Evolutionary conservation across 2,888 invertebrate species (phyloP).

Genomic region (Plagodis pulveraria): DNA sequence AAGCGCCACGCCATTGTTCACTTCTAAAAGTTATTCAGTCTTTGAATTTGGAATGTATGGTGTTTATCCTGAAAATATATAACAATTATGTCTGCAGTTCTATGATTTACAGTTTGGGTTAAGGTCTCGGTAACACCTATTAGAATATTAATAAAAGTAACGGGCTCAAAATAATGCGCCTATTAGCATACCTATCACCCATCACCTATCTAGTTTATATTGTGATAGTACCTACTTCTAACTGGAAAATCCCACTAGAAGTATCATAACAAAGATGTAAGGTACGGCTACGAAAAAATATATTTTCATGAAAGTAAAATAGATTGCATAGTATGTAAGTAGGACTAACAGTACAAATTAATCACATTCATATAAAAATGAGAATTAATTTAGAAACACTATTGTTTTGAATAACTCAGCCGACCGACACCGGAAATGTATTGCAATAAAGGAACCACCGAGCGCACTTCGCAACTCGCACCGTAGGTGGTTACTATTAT

Average conservation of each 20-base stretch:
- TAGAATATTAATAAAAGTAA: slow-evolving; percentile 13
- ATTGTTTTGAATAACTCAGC: slow-evolving; percentile 80
- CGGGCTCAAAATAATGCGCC: slow-evolving; percentile 5
- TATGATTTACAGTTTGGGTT: too few species aligned
- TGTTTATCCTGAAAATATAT: slow-evolving; percentile 54
- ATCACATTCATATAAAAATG: slow-evolving; percentile 40
- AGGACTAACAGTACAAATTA: slow-evolving; percentile 18
- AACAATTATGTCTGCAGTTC: too few species aligned
- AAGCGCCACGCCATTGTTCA: slow-evolving; percentile 95
- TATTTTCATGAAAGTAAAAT: too few species aligned
- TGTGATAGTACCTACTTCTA: slow-evolving; percentile 1
- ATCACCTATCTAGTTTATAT: too few species aligned
- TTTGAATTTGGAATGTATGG: slow-evolving; percentile 76
- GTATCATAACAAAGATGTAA: background rate
- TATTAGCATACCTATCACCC: slow-evolving; percentile 13
- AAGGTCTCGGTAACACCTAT: slow-evolving; percentile 1
- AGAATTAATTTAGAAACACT: slow-evolving; percentile 58
- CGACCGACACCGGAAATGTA: slow-evolving; percentile 74
- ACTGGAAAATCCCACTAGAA: slow-evolving; percentile 15
- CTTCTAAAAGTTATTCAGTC: slow-evolving; percentile 71
- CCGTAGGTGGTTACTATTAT: slow-evolving; percentile 5
- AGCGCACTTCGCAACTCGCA: slow-evolving; percentile 6
- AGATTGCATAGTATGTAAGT: background rate
- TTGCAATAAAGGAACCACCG: slow-evolving; percentile 33
- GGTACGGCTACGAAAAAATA: background rate